These are phyloP conservation scores for Lypha dubia DNA, from an alignment of 2,888 invertebrate species.

Conservation along the genomic window DNA sequence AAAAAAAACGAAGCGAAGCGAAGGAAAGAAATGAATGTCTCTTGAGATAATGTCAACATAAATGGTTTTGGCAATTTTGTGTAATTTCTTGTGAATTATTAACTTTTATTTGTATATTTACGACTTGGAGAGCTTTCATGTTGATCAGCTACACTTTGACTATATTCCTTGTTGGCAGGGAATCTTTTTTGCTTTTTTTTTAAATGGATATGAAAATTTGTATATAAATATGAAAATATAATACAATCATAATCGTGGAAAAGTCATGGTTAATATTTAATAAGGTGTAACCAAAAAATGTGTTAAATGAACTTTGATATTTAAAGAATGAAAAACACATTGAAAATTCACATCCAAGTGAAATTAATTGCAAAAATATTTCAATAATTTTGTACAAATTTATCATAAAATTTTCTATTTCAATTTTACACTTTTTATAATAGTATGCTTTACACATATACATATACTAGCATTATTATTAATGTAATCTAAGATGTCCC, in stretches of 20 bases:
- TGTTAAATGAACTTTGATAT: too few species aligned
- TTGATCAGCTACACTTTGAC: constrained; percentile 31
- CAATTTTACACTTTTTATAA: background rate
- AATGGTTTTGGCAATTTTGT: constrained; percentile 83
- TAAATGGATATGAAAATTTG: constrained; percentile 46
- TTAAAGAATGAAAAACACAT: too few species aligned
- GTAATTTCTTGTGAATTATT: constrained; percentile 81
- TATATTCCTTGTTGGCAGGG: constrained; percentile 22
- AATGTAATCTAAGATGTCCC: constrained; percentile 74
- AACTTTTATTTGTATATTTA: constrained; percentile 74
- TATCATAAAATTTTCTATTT: too few species aligned
- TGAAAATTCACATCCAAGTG: too few species aligned
- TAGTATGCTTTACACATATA: background rate
- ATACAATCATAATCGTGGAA: constrained; percentile 19
- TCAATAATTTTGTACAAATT: too few species aligned
- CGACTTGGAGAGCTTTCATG: constrained; percentile 14
- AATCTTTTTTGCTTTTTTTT: constrained; percentile 27
- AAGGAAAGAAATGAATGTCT: constrained; percentile 76
- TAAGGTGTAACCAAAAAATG: background rate
- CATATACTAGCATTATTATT: constrained; percentile 6
- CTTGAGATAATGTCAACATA: constrained; percentile 83
- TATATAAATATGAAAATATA: constrained; percentile 58
- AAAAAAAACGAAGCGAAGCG: background rate
- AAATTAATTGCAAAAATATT: too few species aligned
- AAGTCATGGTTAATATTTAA: constrained; percentile 10